phyloP scores from a whole-genome alignment of 2,113 vertebrate species.

The Axis porcinus region DNA sequence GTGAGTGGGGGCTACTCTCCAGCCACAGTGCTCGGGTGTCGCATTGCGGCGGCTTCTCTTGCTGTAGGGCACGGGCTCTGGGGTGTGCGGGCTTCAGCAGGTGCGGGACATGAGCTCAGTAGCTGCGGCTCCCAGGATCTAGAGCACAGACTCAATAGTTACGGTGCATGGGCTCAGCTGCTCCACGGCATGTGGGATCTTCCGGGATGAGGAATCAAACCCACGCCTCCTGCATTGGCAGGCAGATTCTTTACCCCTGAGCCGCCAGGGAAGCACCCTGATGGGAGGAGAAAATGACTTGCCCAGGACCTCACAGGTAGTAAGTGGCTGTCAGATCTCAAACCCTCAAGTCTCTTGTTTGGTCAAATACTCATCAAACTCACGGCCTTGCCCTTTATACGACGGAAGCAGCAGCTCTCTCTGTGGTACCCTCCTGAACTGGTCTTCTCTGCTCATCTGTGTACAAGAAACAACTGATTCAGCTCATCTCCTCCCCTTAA shows the following conservation, averaged over 20 bases:
- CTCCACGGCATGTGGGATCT: not conserved
- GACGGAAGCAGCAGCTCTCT: not conserved
- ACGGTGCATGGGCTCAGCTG: not conserved
- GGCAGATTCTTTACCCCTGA: not conserved
- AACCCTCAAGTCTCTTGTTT: not conserved
- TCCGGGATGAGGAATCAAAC: not conserved
- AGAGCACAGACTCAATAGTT: not conserved
- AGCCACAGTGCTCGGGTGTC: accelerated
- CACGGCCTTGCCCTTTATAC: accelerated
- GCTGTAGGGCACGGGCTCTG: not conserved
- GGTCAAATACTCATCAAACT: not conserved
- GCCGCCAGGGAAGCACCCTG: not conserved
- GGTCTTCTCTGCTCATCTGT: not conserved
- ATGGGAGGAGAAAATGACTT: not conserved
- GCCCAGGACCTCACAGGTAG: not conserved
- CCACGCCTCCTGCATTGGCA: not conserved
- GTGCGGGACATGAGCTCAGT: not conserved
- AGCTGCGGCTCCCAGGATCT: not conserved
- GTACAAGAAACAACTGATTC: not conserved
- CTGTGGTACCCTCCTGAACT: not conserved
- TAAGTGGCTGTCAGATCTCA: not conserved
- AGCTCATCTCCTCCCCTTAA: accelerated
- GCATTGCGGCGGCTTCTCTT: not conserved
- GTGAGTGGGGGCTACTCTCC: not conserved
- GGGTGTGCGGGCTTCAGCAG: not conserved